Percentiles rank a stretch among this genome's conserved stretches.
These are phyloP conservation scores for Frankliniella fusca DNA, from an alignment of 2,888 invertebrate species.

Conservation along the genomic window DNA sequence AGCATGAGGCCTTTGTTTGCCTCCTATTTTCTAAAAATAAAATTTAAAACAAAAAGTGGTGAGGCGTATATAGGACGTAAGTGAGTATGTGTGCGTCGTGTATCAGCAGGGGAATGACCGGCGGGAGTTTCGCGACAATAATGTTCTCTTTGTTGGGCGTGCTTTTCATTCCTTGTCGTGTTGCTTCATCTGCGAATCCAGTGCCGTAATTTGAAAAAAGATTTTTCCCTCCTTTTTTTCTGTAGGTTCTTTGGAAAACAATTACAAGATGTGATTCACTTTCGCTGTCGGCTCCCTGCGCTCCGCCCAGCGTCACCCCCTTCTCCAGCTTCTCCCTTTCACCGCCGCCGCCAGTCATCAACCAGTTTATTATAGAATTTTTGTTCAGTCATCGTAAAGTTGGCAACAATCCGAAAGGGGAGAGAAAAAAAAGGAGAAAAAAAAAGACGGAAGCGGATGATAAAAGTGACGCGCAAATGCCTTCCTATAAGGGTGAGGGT, in stretches of 20 bases:
- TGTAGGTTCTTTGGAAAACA: no score
- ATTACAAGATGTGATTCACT: no score
- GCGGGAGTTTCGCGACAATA: no score
- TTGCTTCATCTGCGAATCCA: not conserved
- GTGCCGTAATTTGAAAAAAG: not conserved
- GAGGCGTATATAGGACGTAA: not conserved
- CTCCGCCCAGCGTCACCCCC: not conserved
- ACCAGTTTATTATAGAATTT: conserved; percentile 19
- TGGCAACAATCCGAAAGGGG: not conserved
- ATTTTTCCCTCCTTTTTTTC: not conserved
- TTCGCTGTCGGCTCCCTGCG: not conserved
- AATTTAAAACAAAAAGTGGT: not conserved
- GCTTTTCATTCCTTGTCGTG: not conserved
- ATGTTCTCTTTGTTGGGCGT: not conserved
- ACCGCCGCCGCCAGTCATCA: no score
- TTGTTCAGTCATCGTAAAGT: conserved; percentile 14
- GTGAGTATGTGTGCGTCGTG: not conserved
- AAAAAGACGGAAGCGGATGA: not conserved
- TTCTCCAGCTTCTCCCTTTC: no score
- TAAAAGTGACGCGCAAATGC: not conserved
- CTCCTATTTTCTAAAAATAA: not conserved
- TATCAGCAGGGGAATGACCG: no score
- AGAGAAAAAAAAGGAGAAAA: not conserved
- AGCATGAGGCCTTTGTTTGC: conserved; percentile 15
- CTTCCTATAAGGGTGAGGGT: not conserved